Evolutionary conservation across 2,888 invertebrate species (phyloP).

Genomic region (Callinectes sapidus): DNA sequence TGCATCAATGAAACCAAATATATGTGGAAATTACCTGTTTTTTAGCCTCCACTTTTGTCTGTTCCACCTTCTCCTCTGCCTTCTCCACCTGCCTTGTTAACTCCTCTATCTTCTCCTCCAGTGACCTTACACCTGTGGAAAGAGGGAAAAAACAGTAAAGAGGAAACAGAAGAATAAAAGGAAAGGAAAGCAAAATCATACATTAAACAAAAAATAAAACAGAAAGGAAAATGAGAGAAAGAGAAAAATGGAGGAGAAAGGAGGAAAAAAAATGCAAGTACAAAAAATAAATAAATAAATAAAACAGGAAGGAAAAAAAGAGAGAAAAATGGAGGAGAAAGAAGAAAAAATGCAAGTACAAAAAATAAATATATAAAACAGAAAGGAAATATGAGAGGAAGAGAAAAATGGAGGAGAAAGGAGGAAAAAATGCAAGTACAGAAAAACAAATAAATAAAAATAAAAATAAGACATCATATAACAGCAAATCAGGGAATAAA

Average conservation of each 20-base stretch:
- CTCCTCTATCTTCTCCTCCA: not conserved
- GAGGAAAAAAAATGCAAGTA: not conserved
- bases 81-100: constrained; percentile 26
- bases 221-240: not conserved
- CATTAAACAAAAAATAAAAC: not conserved
- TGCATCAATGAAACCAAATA: not conserved
- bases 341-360: not conserved
- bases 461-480: too few species aligned
- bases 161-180: not conserved
- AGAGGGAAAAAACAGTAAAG: not conserved
- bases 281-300: too few species aligned
- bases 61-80: constrained; percentile 7
- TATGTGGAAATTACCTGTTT: not conserved
- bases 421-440: too few species aligned
- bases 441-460: too few species aligned
- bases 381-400: not conserved
- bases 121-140: not conserved
- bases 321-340: not conserved
- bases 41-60: constrained; percentile 35
- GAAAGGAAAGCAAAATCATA: not conserved
- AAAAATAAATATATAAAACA: too few species aligned
- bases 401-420: too few species aligned
- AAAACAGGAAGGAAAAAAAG: not conserved
- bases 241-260: not conserved
- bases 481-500: too few species aligned